These are phyloP conservation scores for Drosophila lutescens DNA, from an alignment of 2,888 invertebrate species.

Conservation along the genomic window DNA sequence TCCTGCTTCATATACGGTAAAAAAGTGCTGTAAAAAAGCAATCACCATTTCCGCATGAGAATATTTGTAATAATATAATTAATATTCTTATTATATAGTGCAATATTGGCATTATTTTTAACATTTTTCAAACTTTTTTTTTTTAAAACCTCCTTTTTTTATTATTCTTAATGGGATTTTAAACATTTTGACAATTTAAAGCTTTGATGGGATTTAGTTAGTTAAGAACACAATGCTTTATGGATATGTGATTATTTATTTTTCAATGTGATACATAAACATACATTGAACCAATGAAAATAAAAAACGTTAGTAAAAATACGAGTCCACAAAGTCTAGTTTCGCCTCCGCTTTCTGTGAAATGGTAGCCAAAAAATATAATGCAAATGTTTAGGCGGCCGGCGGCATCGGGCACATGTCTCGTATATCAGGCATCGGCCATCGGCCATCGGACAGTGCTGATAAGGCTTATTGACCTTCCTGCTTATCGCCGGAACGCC, in stretches of 20 bases:
- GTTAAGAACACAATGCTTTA: too few relatives aligned
- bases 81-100: neutral
- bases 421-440: slow-evolving; percentile 51
- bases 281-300: too few relatives aligned
- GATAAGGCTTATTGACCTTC: slow-evolving; percentile 75
- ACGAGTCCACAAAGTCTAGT: too few relatives aligned
- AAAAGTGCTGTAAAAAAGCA: slow-evolving; percentile 1
- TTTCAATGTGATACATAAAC: too few relatives aligned
- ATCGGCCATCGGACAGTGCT: slow-evolving; percentile 20
- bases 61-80: neutral
- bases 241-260: too few relatives aligned
- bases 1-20: slow-evolving; percentile 22
- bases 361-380: slow-evolving; percentile 13
- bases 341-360: neutral
- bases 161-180: too few relatives aligned
- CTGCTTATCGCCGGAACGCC: slow-evolving; percentile 59
- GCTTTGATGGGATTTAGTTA: too few relatives aligned
- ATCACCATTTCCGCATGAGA: slow-evolving; percentile 1
- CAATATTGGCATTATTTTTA: neutral
- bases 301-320: too few relatives aligned
- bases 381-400: slow-evolving; percentile 26
- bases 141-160: too few relatives aligned
- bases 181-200: too few relatives aligned
- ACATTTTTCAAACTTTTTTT: neutral
- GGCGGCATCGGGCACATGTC: slow-evolving; percentile 49